Evolutionary conservation across 53 echinoderm and acorn worm genomes (phyloP), one percentile per base, ranked within the genome.

Genomic region (Pentamera pediparva): DNA sequence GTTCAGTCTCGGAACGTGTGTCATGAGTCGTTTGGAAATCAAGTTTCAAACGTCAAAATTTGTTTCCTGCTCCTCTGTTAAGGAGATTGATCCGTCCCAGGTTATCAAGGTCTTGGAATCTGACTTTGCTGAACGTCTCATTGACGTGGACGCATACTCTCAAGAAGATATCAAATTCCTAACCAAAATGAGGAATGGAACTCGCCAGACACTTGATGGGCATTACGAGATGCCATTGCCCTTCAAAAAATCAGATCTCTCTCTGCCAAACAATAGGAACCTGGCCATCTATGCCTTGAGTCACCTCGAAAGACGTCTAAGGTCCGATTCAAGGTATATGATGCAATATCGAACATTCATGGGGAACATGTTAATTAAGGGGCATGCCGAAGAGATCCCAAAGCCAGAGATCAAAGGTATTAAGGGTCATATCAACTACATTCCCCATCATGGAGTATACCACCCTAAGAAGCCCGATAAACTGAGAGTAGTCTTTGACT

Each of bases 221-320:
- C 82, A 80, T 48, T 86, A 60, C 75, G 57, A 50, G 60, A 81
- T 81, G 81, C 81, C 74, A 22, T 26, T 81, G 37, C 81, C 81
- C 6, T 74, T 81, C 31, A 59, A 75, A n/a, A 32, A 30, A 4
- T 20, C 35, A 18, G 45, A 58, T 41, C 32, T 74, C 63, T 5
- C 65, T 15, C 65, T 86, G 29, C 63, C 62, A 4, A 74, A 82
- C 48, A 86, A 76, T 56, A 58, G 48, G 40, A 34, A n/a, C 17
- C 37, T 49, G 50, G 79, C 79, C 6, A 27, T 64, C 25, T 56
- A 21, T 26, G 38, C 64, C 43, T 39, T 79, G 11, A 37, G 20
- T 7, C 75, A 51, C 49, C 59, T 75, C 9, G 81, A 85, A 67
- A 33, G 56, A 3, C 79, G 76, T 3, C 50, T 86, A 11, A 67